Base-by-base conservation (phyloP, 2,888 invertebrate species). In the Chironomus tentans region DNA sequence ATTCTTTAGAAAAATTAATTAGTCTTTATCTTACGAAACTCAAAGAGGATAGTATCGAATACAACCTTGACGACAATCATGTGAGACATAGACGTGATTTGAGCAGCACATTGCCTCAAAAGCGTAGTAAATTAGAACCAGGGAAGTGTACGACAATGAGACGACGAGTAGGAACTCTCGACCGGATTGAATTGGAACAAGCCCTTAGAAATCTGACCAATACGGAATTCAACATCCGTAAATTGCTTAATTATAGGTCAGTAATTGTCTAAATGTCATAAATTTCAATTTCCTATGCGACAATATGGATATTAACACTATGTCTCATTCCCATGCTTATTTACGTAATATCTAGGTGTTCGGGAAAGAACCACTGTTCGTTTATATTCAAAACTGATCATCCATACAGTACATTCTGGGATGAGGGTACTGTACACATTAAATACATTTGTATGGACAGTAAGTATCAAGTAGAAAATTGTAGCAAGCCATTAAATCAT, bases 401-500 rank as follows among this genome's bases (percentile, higher is more conserved):
- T 81, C 89, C 89, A 0, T 88, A 88, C 18, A 85, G 89, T 1
- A 84, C 83, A 77, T 83, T 85, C 76, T 91, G 90, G 90, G 85
- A 87, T 47, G 85, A 87, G n/a, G 91, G 91, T 77, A 87, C 87
- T 73, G 86, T 92, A 62, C 87, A 86, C 78, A 85, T 92, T 38
- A 90, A 90, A 82, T 92, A 91, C 81, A 90, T 90, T 77, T 92
- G 92, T 80, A 88, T 91, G 82, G 89, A 90, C 82, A 90, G 92
- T 92, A 83, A 87, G 86, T 82, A 38, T 71, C 7, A 4, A 12
- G 2, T 15, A 2, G 2, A 6, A 4, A 68, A 68, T 68, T 68
- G 22, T 68, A 6, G 6, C 56, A 10, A 1, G 2, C 56, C 7
- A 15, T 56, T 4, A 56, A 56, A 56, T 56, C n/a, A 15, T 56